Base-by-base conservation (phyloP, 1,140 invertebrate genomes). In the Chrysomallon squamiferum region DNA sequence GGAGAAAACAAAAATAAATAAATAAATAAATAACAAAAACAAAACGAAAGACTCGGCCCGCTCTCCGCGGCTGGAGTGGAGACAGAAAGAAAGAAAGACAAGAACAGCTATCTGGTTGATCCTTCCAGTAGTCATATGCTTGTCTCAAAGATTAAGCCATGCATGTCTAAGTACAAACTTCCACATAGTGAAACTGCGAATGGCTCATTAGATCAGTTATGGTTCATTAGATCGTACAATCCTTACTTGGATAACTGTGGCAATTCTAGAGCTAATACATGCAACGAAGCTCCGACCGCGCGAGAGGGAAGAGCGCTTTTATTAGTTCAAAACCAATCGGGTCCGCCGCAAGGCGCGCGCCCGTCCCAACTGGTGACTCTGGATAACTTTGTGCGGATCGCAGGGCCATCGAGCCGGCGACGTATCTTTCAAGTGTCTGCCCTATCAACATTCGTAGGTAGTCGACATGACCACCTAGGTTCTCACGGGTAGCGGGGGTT, bases 221-320 rank as follows among this genome's bases (percentile, higher is more conserved):
- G 85, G 87, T 91, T 91, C 86, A 81, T 89, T 90, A 86, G 89
- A 47, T 47, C 81, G 86, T 89, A 88, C 85, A 83, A 71, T 81
- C 57, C 88, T n/a, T 92, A 92, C 90, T 89, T 92, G 91, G 92
- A 93, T 93, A 93, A 93, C 92, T 91, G 92, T 92, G 90, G 91
- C 89, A 92, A 92, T 90, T 91, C 90, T 92, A 91, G 91, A 92
- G 91, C 78, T 78, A 79, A 75, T 79, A 79, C 77, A 79, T 78
- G 72, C 67, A 64, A 69, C 87, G 35, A 63, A 75, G 70, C 68
- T 68, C 73, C 66, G 68, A 72, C 72, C 71, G 62, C 88, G 87
- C 38, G 15, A 88, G 88, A 85, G 90, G 73, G 59, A 72, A 62
- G 72, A 71, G 62, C 62, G 78, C 72, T 58, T 81, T 82, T 83